A percentile compares a stretch with the other conserved stretches of the same genome.
These are phyloP conservation scores for Narcine bancroftii DNA, from an alignment of 2,113 vertebrate species.

Conservation along the genomic window DNA sequence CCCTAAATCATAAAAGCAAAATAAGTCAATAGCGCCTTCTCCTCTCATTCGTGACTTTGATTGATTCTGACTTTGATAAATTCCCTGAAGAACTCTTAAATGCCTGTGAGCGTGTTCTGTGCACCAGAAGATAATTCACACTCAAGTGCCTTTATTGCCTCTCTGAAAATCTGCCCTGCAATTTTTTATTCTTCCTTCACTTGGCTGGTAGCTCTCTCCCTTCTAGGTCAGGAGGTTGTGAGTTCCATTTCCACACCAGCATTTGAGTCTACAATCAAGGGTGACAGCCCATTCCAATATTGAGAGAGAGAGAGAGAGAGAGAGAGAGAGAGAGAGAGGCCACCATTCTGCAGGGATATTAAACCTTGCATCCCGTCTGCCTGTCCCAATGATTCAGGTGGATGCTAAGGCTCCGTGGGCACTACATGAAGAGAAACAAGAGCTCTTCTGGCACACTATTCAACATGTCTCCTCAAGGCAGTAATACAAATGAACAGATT, in stretches of 20 bases:
- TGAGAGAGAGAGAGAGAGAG: background rate
- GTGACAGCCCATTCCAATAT: background rate
- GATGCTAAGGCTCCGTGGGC: background rate
- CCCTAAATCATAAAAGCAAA: slow-evolving; percentile 25
- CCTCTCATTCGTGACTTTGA: slow-evolving; percentile 28
- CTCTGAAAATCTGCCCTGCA: slow-evolving; percentile 20
- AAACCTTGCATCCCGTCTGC: background rate
- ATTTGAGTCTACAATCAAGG: background rate
- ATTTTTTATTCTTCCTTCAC: slow-evolving; percentile 2
- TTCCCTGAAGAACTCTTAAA: slow-evolving; percentile 19
- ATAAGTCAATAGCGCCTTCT: slow-evolving; percentile 26
- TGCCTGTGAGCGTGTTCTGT: slow-evolving; percentile 4
- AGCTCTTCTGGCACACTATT: background rate
- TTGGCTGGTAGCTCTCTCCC: background rate
- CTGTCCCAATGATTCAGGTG: background rate
- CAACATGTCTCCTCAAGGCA: background rate
- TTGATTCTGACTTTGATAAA: slow-evolving; percentile 21
- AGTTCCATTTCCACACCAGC: background rate
- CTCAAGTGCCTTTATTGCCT: slow-evolving; percentile 31
- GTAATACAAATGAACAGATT: background rate
- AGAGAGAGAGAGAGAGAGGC: background rate
- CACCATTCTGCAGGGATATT: background rate
- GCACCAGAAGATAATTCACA: slow-evolving; percentile 26
- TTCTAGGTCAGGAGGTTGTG: slow-evolving; percentile 16
- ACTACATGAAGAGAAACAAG: background rate